These are phyloP conservation scores for Drosophila parthenogenetica DNA, from an alignment of 2,888 invertebrate species.

Conservation along the genomic window DNA sequence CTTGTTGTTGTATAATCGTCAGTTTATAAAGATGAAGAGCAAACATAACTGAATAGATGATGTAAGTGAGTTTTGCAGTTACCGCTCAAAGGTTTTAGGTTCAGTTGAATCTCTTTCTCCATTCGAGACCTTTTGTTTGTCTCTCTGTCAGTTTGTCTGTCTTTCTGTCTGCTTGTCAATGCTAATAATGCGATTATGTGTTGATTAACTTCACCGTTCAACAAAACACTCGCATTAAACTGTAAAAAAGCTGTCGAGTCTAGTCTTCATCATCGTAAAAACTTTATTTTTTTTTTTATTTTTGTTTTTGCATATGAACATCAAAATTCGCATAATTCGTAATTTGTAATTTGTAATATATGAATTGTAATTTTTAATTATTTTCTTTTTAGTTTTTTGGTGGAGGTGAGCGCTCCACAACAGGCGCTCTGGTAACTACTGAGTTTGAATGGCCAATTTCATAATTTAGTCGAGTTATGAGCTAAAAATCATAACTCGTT, in stretches of 20 bases:
- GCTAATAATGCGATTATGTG: conserved; percentile 75
- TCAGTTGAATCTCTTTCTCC: background rate
- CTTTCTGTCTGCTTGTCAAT: conserved; percentile 30
- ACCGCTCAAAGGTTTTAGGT: conserved; percentile 7
- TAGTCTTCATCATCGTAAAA: conserved; percentile 5
- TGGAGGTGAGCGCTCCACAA: too few relatives aligned
- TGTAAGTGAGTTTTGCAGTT: conserved; percentile 31
- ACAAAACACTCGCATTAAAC: conserved; percentile 41
- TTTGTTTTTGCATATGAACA: conserved; percentile 27
- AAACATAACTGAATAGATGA: conserved; percentile 26
- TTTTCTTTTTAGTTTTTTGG: background rate
- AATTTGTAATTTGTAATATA: background rate
- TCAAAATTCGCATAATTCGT: conserved; percentile 29
- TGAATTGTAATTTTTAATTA: conserved; percentile 28
- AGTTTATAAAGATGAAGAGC: conserved; percentile 18
- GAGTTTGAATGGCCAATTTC: conserved; percentile 1
- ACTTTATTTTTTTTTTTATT: too few relatives aligned
- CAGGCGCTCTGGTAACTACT: background rate
- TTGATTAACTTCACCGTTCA: conserved; percentile 68
- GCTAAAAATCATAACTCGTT: conserved; percentile 4
- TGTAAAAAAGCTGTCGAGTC: conserved; percentile 34
- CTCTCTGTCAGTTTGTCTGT: conserved; percentile 17
- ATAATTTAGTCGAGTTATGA: conserved; percentile 10
- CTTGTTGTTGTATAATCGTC: conserved; percentile 22
- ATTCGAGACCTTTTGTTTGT: background rate